A percentile compares a stretch with the other conserved stretches of the same genome.
These are phyloP conservation scores for Calcarius lapponicus DNA, from an alignment of 2,797 vertebrate species.

Conservation along the genomic window DNA sequence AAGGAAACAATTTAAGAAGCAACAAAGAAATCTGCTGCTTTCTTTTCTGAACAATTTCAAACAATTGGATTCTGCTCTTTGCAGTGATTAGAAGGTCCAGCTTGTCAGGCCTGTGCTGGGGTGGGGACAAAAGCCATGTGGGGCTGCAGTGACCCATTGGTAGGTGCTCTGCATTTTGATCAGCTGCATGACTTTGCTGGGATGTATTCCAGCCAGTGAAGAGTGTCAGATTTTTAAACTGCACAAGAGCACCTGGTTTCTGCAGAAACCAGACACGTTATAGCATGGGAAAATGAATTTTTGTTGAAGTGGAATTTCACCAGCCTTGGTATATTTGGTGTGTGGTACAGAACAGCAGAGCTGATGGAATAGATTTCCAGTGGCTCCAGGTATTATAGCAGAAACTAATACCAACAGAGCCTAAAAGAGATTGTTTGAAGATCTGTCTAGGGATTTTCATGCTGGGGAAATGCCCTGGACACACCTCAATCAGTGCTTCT, in stretches of 20 bases:
- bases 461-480: not conserved
- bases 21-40: not conserved
- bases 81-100: not conserved
- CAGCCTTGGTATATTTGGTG: not conserved
- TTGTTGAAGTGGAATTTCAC: not conserved
- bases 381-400: not conserved
- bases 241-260: not conserved
- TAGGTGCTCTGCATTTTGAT: not conserved
- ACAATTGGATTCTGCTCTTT: not conserved
- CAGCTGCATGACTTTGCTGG: not conserved
- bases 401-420: not conserved
- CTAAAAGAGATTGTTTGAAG: not conserved
- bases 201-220: not conserved
- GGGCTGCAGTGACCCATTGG: not conserved
- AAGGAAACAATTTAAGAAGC: slow-evolving; percentile 6
- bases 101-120: not conserved
- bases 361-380: not conserved
- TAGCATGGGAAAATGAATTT: not conserved
- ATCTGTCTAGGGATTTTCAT: not conserved
- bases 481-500: not conserved
- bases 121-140: not conserved
- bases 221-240: not conserved
- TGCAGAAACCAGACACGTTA: not conserved
- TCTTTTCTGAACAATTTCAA: not conserved
- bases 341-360: not conserved